phyloP scores from a whole-genome alignment of 2,888 invertebrate genomes.

The Hyposoter dolosus region DNA sequence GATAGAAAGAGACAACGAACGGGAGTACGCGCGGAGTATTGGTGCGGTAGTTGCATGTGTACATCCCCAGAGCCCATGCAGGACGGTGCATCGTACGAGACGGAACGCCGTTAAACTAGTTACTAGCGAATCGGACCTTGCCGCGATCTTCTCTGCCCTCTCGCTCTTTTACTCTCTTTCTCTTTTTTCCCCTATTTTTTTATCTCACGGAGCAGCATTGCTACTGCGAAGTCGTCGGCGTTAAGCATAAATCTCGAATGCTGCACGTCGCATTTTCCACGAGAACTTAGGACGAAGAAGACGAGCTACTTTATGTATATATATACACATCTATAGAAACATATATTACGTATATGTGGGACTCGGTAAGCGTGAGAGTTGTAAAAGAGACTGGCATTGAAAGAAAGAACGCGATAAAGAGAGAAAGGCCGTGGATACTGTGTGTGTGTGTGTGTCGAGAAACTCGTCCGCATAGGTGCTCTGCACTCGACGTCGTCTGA shows the following conservation, averaged over 20 bases:
- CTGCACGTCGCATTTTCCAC: constrained; percentile 54
- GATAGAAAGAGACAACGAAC: constrained; percentile 13
- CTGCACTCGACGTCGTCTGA: constrained; percentile 39
- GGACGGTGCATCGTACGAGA: constrained; percentile 68
- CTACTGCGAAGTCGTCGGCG: constrained; percentile 65
- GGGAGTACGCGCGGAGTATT: neutral
- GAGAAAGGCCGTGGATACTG: neutral
- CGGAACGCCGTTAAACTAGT: constrained; percentile 70
- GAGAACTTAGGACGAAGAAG: constrained; percentile 46
- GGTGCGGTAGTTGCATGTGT: constrained; percentile 11
- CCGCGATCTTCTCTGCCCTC: constrained; percentile 50
- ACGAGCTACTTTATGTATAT: constrained; percentile 18
- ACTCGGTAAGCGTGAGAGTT: constrained; percentile 42
- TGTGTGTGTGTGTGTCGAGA: neutral
- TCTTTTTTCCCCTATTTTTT: constrained; percentile 15
- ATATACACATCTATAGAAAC: neutral
- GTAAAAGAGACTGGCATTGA: constrained; percentile 17
- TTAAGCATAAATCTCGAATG: constrained; percentile 66
- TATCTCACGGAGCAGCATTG: constrained; percentile 24
- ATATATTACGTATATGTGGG: neutral
- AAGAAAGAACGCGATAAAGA: constrained; percentile 2
- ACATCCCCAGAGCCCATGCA: constrained; percentile 44
- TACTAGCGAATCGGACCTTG: constrained; percentile 67
- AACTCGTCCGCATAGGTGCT: constrained; percentile 14
- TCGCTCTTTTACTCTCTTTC: constrained; percentile 17